A percentile compares a stretch with the other conserved stretches of the same genome.
These are phyloP conservation scores for Pyrrhosoma nymphula DNA, from an alignment of 2,888 invertebrate genomes.

Conservation along the genomic window DNA sequence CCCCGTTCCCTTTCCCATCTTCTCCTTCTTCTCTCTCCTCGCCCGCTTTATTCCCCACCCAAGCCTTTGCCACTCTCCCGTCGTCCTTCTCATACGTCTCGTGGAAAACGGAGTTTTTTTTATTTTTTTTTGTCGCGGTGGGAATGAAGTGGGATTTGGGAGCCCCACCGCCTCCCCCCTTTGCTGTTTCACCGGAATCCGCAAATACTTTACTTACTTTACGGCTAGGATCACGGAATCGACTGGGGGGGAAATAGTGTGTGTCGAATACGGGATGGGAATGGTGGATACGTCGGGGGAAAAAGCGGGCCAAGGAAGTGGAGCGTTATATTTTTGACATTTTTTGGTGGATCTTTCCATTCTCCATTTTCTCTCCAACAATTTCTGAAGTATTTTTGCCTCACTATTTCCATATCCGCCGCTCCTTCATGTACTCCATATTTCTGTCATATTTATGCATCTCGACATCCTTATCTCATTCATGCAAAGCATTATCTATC, in stretches of 20 bases:
- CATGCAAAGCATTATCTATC: too few species aligned
- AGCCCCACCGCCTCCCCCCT: background rate
- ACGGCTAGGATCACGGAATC: slow-evolving; percentile 57
- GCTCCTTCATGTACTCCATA: background rate
- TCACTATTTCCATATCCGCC: background rate
- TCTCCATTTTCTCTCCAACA: background rate
- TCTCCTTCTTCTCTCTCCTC: background rate
- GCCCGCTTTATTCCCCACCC: background rate
- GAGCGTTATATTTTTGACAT: background rate
- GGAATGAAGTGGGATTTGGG: slow-evolving; percentile 42
- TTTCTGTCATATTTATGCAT: too few species aligned
- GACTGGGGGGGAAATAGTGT: slow-evolving; percentile 5
- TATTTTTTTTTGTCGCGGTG: background rate
- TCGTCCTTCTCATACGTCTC: background rate
- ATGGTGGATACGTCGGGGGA: background rate
- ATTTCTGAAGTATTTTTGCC: background rate
- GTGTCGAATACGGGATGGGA: background rate
- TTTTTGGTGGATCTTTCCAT: background rate
- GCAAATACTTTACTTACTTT: slow-evolving; percentile 58
- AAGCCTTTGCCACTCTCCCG: background rate
- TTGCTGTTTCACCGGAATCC: background rate
- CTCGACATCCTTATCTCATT: too few species aligned
- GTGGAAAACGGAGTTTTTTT: background rate
- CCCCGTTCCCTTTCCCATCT: background rate
- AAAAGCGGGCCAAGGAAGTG: background rate